These are phyloP conservation scores for Diarsia brunnea DNA, from an alignment of 2,888 invertebrate genomes.

Conservation along the genomic window DNA sequence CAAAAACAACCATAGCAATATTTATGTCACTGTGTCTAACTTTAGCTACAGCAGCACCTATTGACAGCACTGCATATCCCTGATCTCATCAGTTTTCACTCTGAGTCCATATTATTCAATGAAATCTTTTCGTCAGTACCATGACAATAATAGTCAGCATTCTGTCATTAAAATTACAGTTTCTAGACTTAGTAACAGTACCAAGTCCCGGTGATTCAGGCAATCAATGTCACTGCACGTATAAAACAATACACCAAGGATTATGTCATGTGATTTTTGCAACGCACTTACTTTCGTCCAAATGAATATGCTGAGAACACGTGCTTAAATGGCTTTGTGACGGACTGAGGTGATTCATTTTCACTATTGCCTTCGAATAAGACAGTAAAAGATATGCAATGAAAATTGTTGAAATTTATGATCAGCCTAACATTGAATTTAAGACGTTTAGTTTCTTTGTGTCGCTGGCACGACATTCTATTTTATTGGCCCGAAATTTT, in stretches of 20 bases:
- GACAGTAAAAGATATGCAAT: neutral
- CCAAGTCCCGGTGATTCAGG: neutral
- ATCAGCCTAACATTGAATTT: neutral
- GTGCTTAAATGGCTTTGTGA: constrained; percentile 4
- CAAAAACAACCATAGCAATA: neutral
- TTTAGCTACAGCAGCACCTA: neutral
- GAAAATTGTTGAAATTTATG: neutral
- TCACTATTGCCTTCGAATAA: constrained; percentile 3
- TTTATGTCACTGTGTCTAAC: neutral
- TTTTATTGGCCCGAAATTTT: neutral
- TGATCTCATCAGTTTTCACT: neutral
- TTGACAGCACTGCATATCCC: neutral
- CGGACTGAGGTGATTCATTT: constrained; percentile 1
- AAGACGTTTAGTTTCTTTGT: neutral
- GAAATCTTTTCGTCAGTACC: neutral
- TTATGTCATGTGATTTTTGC: constrained; percentile 69
- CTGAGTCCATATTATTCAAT: neutral
- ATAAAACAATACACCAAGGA: constrained; percentile 73
- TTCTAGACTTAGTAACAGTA: neutral
- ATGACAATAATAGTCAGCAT: neutral
- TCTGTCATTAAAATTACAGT: neutral
- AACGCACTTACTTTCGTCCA: constrained; percentile 68
- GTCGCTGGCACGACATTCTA: no score
- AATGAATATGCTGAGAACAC: constrained; percentile 7
- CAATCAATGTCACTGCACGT: constrained; percentile 67